These are phyloP conservation scores for Heloderma charlesbogerti DNA, from an alignment of 2,113 vertebrate genomes.

Conservation along the genomic window DNA sequence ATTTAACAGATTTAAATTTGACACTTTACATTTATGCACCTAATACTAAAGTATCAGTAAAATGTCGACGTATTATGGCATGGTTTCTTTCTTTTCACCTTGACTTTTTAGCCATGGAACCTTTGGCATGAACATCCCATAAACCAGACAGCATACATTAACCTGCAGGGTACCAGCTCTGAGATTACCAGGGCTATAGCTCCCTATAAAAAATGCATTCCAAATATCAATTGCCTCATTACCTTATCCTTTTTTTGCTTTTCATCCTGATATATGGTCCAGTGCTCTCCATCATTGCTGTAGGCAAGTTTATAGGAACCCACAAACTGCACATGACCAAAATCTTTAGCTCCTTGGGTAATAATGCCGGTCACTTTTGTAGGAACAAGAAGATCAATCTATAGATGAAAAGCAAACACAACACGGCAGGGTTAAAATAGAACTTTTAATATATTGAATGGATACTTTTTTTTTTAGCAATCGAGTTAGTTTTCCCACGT, in stretches of 20 bases:
- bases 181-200: not conserved
- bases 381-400: constrained; percentile 92
- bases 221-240: constrained; percentile 8
- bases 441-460: not conserved
- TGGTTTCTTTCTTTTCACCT: constrained; percentile 26
- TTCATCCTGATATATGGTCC: constrained; percentile 94
- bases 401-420: constrained; percentile 4
- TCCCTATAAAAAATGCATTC: not conserved
- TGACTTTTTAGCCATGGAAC: constrained; percentile 30
- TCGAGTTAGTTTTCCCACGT: not conserved
- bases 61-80: constrained; percentile 1
- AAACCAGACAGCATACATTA: constrained; percentile 7
- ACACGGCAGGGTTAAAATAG: not conserved
- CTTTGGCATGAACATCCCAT: not conserved
- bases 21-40: constrained; percentile 1
- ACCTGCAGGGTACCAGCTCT: not conserved
- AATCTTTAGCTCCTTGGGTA: constrained; percentile 98
- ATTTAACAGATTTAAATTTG: constrained; percentile 45
- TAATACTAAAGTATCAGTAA: constrained; percentile 25
- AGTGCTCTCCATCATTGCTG: constrained; percentile 92
- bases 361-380: constrained; percentile 97
- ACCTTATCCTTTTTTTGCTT: constrained; percentile 96
- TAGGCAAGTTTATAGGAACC: constrained; percentile 97
- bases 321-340: constrained; percentile 97
- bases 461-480: not conserved